Conservation (phyloP, 23 tunicate species). For the Trididemnum nubilum region DNA sequence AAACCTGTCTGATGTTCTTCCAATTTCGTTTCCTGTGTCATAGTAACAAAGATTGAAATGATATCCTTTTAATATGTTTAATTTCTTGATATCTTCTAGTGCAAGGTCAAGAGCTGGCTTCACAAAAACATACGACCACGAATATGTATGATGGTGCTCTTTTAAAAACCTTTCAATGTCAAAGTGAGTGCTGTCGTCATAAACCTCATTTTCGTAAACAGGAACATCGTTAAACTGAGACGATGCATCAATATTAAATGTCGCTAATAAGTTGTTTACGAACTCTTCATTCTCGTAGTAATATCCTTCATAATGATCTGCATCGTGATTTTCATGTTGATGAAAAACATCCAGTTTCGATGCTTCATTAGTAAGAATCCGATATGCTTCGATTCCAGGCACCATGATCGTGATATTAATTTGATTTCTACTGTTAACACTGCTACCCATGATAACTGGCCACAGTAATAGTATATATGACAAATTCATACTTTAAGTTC, state of each 20-base stretch:
- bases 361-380: background rate
- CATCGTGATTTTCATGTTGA: background rate
- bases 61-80: conserved; percentile 27
- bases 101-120: conserved; percentile 79
- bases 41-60: conserved; percentile 49
- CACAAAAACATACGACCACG: conserved; percentile 73
- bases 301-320: no score
- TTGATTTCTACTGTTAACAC: no score
- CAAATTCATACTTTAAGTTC: no score
- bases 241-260: no score
- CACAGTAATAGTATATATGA: no score
- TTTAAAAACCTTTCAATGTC: background rate
- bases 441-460: no score
- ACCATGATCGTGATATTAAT: conserved; percentile 69
- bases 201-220: background rate
- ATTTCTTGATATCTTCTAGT: conserved; percentile 27
- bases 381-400: conserved; percentile 41
- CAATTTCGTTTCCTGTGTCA: conserved; percentile 51
- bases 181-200: background rate
- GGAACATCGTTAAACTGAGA: background rate
- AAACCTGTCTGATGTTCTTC: conserved; percentile 67
- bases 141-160: conserved; percentile 28
- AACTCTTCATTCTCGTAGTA: no score
- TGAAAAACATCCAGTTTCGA: background rate
- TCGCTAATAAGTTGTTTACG: no score